Conservation (phyloP, 2,888 invertebrate genomes). For the Harmothoe impar region DNA sequence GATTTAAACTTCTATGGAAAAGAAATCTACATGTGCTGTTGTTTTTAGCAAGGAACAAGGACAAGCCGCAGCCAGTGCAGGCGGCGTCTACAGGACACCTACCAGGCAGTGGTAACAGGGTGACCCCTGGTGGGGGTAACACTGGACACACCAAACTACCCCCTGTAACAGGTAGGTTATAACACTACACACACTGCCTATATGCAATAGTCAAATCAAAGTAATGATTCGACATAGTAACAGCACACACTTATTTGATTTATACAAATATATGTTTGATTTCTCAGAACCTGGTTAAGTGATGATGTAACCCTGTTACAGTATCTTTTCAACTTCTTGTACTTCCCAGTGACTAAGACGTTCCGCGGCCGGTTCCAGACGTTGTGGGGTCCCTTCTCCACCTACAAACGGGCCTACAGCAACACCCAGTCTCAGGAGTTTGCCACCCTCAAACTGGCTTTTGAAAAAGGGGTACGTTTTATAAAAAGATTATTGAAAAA, state of each 20-base stretch:
- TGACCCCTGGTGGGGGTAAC: neutral
- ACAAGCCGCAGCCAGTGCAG: neutral
- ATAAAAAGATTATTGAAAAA: too few relatives aligned
- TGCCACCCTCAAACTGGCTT: constrained; percentile 11
- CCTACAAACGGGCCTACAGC: neutral
- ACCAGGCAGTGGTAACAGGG: neutral
- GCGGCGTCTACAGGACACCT: neutral
- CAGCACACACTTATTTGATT: too few relatives aligned
- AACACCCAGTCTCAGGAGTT: constrained; percentile 23
- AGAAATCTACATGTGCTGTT: neutral
- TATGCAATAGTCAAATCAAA: too few relatives aligned
- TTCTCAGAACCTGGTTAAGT: too few relatives aligned
- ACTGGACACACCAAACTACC: neutral
- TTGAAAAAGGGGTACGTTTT: constrained; percentile 53
- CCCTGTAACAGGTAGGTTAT: neutral
- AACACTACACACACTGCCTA: too few relatives aligned
- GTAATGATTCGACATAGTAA: too few relatives aligned
- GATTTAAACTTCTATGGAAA: too few relatives aligned
- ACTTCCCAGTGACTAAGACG: constrained; percentile 1
- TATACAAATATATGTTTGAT: too few relatives aligned
- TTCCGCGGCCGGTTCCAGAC: constrained; percentile 43
- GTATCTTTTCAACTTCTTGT: neutral
- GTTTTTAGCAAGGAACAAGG: neutral
- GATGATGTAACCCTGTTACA: too few relatives aligned
- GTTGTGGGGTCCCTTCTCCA: constrained; percentile 4